Conservation (phyloP, 2,113 vertebrate genomes). For the Cryptomyrus ogoouensis region DNA sequence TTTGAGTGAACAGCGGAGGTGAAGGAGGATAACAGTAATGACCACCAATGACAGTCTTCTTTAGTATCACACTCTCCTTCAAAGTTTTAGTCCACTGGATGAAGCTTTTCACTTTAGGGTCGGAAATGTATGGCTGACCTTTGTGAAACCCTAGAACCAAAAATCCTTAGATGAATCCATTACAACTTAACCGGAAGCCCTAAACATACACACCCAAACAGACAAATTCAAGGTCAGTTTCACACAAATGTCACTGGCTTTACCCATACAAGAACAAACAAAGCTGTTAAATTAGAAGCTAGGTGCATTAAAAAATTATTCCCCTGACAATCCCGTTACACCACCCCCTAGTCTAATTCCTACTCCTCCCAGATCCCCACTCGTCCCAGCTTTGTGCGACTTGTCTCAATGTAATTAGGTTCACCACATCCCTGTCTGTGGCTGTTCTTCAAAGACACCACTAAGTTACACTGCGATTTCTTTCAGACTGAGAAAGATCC, state of each 20-base stretch:
- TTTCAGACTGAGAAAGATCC: not conserved
- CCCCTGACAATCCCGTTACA: not conserved
- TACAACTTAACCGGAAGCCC: not conserved
- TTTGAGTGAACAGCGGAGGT: constrained; percentile 62
- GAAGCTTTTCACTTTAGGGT: constrained; percentile 73
- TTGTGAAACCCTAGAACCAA: constrained; percentile 65
- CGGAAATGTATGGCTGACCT: constrained; percentile 69
- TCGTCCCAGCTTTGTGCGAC: not conserved
- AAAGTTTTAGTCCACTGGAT: constrained; percentile 76
- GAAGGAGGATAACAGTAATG: constrained; percentile 74
- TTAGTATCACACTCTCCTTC: constrained; percentile 57
- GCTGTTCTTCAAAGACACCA: not conserved
- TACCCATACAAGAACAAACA: not conserved
- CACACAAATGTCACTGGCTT: not conserved
- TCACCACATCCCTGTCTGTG: not conserved
- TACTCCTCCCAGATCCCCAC: not conserved
- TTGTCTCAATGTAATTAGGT: not conserved
- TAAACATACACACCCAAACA: not conserved
- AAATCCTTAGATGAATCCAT: not conserved
- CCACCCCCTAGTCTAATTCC: not conserved
- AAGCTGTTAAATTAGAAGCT: not conserved
- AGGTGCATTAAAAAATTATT: not conserved
- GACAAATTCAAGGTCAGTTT: not conserved
- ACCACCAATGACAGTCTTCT: constrained; percentile 71
- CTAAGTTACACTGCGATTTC: not conserved